phyloP scores from a whole-genome alignment of 2,888 invertebrate genomes.

The Lycia hirtaria region DNA sequence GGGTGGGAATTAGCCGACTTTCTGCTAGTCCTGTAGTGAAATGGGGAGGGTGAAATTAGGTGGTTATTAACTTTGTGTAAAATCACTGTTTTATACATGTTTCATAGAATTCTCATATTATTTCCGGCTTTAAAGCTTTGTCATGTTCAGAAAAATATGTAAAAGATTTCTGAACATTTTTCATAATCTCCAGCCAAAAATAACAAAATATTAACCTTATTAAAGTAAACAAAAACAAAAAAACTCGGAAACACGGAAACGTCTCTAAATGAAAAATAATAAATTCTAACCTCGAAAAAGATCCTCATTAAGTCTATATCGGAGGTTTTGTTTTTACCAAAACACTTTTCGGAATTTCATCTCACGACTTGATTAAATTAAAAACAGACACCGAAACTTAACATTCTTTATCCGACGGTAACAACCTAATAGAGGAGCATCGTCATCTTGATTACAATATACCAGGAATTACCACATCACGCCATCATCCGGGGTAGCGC shows the following conservation, averaged over 20 bases:
- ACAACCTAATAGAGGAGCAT: background rate
- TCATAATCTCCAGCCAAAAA: no score
- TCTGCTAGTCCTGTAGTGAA: no score
- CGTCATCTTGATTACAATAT: background rate
- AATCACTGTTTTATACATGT: no score
- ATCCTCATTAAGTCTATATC: constrained; percentile 6
- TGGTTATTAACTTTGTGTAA: no score
- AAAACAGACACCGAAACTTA: constrained; percentile 7
- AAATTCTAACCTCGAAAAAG: constrained; percentile 2
- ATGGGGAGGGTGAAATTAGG: no score
- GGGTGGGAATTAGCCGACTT: no score
- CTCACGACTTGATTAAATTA: constrained; percentile 19
- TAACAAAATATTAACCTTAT: background rate
- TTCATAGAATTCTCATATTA: no score
- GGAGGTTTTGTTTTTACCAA: constrained; percentile 10
- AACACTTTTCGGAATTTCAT: constrained; percentile 4
- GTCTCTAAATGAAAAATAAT: background rate
- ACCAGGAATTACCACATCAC: background rate
- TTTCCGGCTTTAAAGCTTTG: no score
- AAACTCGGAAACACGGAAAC: background rate
- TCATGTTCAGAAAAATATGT: no score
- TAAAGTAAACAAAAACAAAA: background rate
- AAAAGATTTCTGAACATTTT: no score
- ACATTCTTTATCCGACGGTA: background rate
- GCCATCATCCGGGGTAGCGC: no score